These are phyloP conservation scores for Actenoides lindsayi DNA, from an alignment of 2,113 vertebrate species.

Conservation along the genomic window DNA sequence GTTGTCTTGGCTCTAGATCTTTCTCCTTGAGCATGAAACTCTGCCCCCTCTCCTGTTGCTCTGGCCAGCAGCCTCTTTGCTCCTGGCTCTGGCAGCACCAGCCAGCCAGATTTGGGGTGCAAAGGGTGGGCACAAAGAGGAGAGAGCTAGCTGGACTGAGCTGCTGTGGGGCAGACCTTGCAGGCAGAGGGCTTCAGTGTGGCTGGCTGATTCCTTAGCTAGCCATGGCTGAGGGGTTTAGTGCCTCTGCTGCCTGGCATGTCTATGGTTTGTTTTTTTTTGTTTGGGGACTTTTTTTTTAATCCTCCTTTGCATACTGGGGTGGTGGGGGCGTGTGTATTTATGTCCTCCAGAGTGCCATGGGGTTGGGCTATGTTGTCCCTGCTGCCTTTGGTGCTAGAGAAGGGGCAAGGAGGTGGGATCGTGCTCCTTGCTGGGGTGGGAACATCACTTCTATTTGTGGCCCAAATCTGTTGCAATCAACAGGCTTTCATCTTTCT, in stretches of 20 bases:
- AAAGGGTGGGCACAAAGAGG: neutral
- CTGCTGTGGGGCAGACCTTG: neutral
- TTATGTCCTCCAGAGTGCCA: accelerated
- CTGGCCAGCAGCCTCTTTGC: neutral
- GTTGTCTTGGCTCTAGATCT: neutral
- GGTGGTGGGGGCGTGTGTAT: neutral
- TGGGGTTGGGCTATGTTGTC: neutral
- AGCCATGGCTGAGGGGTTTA: neutral
- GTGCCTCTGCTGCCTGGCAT: neutral
- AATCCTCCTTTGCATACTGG: neutral
- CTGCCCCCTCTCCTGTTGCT: neutral
- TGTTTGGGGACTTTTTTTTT: neutral
- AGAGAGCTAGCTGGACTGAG: neutral
- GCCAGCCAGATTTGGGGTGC: neutral
- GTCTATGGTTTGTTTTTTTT: neutral
- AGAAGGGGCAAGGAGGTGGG: neutral
- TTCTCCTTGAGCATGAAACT: neutral
- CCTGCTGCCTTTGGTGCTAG: neutral
- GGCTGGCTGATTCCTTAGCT: neutral
- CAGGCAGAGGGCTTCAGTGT: neutral
- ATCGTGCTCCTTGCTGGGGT: neutral
- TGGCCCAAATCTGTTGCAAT: neutral
- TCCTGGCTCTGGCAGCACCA: neutral
- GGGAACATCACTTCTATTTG: neutral
- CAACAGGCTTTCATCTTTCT: neutral